phyloP scores from a whole-genome alignment of 1,140 invertebrate genomes.

The Tetramorium alpestre region DNA sequence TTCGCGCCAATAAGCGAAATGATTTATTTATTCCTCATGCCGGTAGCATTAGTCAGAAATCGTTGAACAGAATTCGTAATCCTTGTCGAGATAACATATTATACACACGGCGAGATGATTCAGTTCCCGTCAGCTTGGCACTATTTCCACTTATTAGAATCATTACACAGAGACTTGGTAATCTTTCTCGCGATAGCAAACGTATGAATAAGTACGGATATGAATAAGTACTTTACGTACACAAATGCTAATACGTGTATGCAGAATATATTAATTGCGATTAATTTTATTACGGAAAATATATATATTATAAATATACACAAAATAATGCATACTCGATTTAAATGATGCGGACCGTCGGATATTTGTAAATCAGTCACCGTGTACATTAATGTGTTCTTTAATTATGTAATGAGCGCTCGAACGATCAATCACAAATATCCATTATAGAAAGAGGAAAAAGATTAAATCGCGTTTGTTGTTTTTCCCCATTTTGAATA shows the following conservation, averaged over 20 bases:
- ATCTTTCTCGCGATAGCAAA: background rate
- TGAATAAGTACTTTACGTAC: slow-evolving; percentile 1
- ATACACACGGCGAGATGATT: background rate
- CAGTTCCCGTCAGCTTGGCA: background rate
- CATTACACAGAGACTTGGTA: background rate
- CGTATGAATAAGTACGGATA: background rate
- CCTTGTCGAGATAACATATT: background rate
- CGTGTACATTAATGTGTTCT: background rate
- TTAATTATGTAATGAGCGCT: slow-evolving; percentile 9
- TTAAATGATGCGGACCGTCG: background rate
- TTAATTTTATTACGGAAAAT: background rate
- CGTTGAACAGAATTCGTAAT: slow-evolving; percentile 19
- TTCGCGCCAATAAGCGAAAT: slow-evolving; percentile 18
- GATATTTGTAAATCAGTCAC: background rate
- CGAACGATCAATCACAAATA: background rate
- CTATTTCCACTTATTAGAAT: slow-evolving; percentile 12
- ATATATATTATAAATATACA: background rate
- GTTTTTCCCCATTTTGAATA: background rate
- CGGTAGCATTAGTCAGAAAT: slow-evolving; percentile 11
- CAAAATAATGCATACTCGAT: background rate
- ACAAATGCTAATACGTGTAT: background rate
- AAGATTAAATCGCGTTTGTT: background rate
- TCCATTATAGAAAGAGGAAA: background rate
- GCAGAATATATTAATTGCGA: background rate
- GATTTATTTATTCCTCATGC: slow-evolving; percentile 10